Conservation (phyloP, 2,797 vertebrate genomes). For the Alauda arvensis region DNA sequence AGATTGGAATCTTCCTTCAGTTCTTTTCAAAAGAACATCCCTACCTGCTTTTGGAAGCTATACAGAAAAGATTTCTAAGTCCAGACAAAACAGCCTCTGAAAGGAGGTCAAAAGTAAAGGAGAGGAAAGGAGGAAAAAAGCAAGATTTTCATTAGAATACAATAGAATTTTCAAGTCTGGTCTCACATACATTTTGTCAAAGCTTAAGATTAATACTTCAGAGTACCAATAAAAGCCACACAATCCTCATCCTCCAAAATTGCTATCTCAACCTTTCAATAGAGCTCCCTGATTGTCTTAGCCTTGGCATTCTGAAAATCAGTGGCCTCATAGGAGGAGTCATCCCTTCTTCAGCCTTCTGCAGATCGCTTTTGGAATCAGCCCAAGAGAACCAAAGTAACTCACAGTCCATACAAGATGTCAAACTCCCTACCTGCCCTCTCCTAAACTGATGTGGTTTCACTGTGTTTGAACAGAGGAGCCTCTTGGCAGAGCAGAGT, state of each 20-base stretch:
- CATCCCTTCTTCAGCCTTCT: not conserved
- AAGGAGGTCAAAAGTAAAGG: constrained; percentile 21
- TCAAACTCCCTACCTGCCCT: not conserved
- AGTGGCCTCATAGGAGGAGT: not conserved
- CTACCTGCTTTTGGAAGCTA: not conserved
- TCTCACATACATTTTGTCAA: constrained; percentile 7
- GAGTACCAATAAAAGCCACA: not conserved
- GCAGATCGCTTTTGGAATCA: not conserved
- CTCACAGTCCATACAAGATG: not conserved
- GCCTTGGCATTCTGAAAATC: not conserved
- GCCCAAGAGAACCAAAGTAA: not conserved
- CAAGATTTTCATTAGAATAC: constrained; percentile 17
- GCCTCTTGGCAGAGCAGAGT: not conserved
- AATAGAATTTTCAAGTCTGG: not conserved
- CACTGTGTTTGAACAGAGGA: not conserved
- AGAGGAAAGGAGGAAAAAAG: constrained; percentile 11
- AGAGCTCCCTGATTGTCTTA: not conserved
- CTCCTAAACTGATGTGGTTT: not conserved
- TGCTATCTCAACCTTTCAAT: not conserved
- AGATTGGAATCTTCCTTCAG: not conserved
- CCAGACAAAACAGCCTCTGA: constrained; percentile 14
- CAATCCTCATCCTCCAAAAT: not conserved
- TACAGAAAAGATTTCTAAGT: not conserved
- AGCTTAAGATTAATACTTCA: not conserved
- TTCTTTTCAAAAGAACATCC: not conserved